Evolutionary conservation across 2,888 invertebrate species (phyloP).

Genomic region (Ypsolopha sequella): DNA sequence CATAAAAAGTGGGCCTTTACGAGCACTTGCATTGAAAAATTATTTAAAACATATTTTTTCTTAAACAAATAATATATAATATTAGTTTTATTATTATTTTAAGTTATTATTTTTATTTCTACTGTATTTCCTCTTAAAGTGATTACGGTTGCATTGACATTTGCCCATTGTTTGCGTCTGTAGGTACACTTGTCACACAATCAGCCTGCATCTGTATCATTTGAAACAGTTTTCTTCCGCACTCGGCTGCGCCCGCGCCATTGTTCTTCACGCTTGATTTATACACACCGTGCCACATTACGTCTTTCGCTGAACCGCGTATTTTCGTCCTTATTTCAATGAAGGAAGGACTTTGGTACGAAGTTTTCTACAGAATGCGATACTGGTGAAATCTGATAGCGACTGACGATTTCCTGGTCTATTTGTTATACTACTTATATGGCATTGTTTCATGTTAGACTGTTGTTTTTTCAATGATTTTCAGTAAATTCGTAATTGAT

Average conservation of each 20-base stretch:
- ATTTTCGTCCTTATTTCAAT: too few species aligned
- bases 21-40: too few species aligned
- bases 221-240: not conserved
- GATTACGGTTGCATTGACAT: not conserved
- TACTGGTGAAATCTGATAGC: not conserved
- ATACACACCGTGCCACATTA: not conserved
- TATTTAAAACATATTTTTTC: too few species aligned
- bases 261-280: not conserved
- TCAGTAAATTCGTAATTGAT: too few species aligned
- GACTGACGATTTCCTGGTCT: not conserved
- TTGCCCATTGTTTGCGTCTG: too few species aligned
- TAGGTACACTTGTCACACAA: too few species aligned
- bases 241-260: not conserved
- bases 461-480: not conserved
- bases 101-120: not conserved
- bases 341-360: too few species aligned
- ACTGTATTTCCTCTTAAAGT: not conserved
- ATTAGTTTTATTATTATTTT: too few species aligned
- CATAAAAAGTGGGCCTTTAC: too few species aligned
- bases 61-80: too few species aligned
- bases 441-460: not conserved
- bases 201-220: not conserved
- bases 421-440: not conserved
- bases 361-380: not conserved
- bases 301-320: too few species aligned